These are phyloP conservation scores for Dicrostonyx torquatus DNA, from an alignment of 2,797 vertebrate genomes.

Conservation along the genomic window DNA sequence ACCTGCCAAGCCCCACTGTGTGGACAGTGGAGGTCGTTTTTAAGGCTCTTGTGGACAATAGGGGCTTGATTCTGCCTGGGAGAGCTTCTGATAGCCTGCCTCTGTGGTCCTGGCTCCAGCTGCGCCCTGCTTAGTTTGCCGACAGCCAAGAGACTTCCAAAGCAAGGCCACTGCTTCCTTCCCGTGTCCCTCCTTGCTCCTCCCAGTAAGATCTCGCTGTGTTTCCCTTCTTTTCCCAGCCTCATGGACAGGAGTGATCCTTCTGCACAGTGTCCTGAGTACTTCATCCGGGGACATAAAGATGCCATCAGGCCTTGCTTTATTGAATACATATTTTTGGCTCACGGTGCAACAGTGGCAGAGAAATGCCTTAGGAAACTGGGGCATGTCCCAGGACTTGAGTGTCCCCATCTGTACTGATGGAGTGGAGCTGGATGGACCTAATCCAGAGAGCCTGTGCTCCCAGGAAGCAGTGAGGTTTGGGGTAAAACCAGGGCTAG, in stretches of 20 bases:
- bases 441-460: not conserved
- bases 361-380: not conserved
- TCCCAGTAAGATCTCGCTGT: not conserved
- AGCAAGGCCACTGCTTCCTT: not conserved
- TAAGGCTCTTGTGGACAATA: not conserved
- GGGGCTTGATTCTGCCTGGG: not conserved
- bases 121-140: not conserved
- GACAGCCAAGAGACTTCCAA: not conserved
- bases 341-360: not conserved
- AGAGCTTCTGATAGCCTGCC: not conserved
- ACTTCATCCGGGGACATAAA: not conserved
- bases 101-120: not conserved
- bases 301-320: not conserved
- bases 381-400: not conserved
- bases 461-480: not conserved
- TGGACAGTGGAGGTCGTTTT: not conserved
- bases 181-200: accelerated
- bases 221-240: not conserved
- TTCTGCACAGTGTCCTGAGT: not conserved
- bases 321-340: not conserved
- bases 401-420: not conserved
- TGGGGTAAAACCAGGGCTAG: too few species aligned
- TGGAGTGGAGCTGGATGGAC: not conserved
- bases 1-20: not conserved
- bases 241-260: not conserved